phyloP scores from a whole-genome alignment of 2,888 invertebrate genomes.

The Eledona agricola region DNA sequence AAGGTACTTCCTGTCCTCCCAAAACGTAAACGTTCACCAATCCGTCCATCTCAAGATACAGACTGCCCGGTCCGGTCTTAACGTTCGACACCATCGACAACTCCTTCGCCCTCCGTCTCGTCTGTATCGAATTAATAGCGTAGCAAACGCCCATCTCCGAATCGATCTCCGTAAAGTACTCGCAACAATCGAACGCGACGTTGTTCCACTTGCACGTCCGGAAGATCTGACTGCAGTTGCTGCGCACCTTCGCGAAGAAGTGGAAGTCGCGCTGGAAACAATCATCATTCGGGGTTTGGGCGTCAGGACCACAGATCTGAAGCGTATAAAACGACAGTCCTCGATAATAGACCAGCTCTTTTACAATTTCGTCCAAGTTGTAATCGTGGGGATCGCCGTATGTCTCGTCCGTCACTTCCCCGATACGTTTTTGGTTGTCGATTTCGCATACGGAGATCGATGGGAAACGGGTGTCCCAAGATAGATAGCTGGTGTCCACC shows the following conservation, averaged over 20 bases:
- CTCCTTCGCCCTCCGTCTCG: slow-evolving; percentile 59
- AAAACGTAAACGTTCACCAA: slow-evolving; percentile 70
- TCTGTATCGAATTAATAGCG: slow-evolving; percentile 73
- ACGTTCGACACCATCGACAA: slow-evolving; percentile 70
- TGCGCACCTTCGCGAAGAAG: slow-evolving; percentile 68
- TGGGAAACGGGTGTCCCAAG: slow-evolving; percentile 79
- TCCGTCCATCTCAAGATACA: slow-evolving; percentile 66
- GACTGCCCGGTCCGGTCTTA: slow-evolving; percentile 69
- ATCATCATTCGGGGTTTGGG: slow-evolving; percentile 53
- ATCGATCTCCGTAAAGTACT: slow-evolving; percentile 70
- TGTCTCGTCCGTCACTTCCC: slow-evolving; percentile 71
- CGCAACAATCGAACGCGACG: slow-evolving; percentile 70
- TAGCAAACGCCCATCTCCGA: slow-evolving; percentile 75
- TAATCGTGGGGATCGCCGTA: slow-evolving; percentile 74
- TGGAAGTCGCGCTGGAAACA: slow-evolving; percentile 70
- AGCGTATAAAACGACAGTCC: slow-evolving; percentile 73
- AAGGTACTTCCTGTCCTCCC: slow-evolving; percentile 75
- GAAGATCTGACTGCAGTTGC: slow-evolving; percentile 67
- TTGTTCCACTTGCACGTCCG: slow-evolving; percentile 71
- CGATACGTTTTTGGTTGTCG: slow-evolving; percentile 70
- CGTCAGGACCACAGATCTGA: slow-evolving; percentile 67
- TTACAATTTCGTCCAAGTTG: slow-evolving; percentile 75
- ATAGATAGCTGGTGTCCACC: slow-evolving; percentile 75
- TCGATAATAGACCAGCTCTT: slow-evolving; percentile 74
- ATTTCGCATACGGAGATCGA: slow-evolving; percentile 76